Evolutionary conservation across 2,113 vertebrate species (phyloP).

Genomic region (Spea multiplicata): DNA sequence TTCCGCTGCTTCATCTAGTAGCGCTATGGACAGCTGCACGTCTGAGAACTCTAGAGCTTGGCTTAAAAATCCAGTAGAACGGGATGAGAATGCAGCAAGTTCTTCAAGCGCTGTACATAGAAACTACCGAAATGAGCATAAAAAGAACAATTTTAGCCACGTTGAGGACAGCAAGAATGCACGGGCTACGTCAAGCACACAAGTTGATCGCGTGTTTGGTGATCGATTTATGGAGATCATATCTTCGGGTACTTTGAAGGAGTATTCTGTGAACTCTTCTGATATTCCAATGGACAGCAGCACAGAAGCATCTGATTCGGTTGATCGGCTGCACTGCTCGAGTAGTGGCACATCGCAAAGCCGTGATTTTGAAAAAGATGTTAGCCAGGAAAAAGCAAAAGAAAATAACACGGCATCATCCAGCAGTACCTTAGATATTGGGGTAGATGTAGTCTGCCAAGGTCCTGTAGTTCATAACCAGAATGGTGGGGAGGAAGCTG

Average conservation of each 20-base stretch:
- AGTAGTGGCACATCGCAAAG: slow-evolving; percentile 28
- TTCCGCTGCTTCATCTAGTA: slow-evolving; percentile 34
- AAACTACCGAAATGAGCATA: slow-evolving; percentile 1
- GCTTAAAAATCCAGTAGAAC: slow-evolving; percentile 12
- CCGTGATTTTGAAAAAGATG: not conserved
- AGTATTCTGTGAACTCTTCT: slow-evolving; percentile 18
- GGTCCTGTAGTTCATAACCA: slow-evolving; percentile 3
- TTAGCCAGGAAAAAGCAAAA: not conserved
- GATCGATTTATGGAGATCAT: slow-evolving; percentile 11
- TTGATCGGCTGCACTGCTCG: slow-evolving; percentile 1
- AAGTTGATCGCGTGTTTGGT: slow-evolving; percentile 5
- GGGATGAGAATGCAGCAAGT: slow-evolving; percentile 33
- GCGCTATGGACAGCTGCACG: slow-evolving; percentile 13
- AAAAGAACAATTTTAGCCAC: not conserved
- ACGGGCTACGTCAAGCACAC: slow-evolving; percentile 30
- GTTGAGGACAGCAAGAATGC: slow-evolving; percentile 35
- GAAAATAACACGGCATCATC: slow-evolving; percentile 36
- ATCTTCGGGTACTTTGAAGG: slow-evolving; percentile 31
- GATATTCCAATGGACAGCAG: slow-evolving; percentile 51
- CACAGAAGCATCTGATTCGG: slow-evolving; percentile 44
- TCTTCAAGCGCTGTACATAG: slow-evolving; percentile 15
- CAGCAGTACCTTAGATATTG: not conserved
- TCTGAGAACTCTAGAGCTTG: slow-evolving; percentile 7
- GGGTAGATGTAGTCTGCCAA: no score
- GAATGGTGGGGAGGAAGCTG: slow-evolving; percentile 25